phyloP scores from a whole-genome alignment of 2,113 vertebrate species.

The Phalacrocorax aristotelis region DNA sequence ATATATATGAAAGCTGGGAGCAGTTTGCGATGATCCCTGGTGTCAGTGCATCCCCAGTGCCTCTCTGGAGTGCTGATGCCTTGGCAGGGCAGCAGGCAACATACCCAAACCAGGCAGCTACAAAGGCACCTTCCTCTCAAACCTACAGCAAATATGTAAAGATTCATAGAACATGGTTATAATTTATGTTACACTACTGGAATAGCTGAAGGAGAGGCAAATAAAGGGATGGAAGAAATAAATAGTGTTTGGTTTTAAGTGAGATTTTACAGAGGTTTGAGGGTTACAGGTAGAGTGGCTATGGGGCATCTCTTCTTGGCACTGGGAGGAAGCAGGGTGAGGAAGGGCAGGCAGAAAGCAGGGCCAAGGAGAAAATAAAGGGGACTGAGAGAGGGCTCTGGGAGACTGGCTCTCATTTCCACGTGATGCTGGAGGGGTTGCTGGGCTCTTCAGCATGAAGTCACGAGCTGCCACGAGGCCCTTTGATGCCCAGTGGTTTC shows the following conservation, averaged over 20 bases:
- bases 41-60: background rate
- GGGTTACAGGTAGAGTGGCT: background rate
- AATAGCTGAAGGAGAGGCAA: background rate
- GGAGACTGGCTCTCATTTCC: background rate
- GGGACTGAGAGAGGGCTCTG: background rate
- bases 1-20: background rate
- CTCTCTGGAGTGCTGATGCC: background rate
- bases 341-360: background rate
- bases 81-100: background rate
- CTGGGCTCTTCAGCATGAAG: background rate
- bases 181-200: fast-evolving
- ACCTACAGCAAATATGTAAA: background rate
- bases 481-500: background rate
- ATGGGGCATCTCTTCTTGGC: background rate
- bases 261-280: background rate
- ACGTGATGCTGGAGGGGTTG: fast-evolving
- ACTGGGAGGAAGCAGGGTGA: background rate
- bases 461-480: background rate
- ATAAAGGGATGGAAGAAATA: background rate
- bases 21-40: background rate
- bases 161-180: background rate
- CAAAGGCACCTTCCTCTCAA: background rate
- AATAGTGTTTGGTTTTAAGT: background rate
- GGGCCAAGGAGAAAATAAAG: background rate
- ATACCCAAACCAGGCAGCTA: fast-evolving